These are phyloP conservation scores for Lithobates sylvaticus DNA, from an alignment of 2,797 vertebrate species.

Conservation along the genomic window DNA sequence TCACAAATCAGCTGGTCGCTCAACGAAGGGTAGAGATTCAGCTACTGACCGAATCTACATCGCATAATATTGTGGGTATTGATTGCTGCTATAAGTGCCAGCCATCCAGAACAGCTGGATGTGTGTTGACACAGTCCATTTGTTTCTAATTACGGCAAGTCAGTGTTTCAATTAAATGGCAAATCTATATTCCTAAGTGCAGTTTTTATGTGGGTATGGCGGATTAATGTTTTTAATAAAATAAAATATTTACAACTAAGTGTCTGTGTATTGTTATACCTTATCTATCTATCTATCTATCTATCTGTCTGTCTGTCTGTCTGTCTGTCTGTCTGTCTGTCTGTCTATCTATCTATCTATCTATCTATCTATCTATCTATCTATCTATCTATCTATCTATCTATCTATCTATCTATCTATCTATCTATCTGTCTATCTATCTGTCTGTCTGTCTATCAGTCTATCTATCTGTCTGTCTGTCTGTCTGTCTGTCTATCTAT, in stretches of 20 bases:
- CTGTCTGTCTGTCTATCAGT: no score
- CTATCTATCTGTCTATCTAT: no score
- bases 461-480: no score
- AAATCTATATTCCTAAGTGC: slow-evolving; percentile 40
- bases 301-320: no score
- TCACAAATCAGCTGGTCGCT: slow-evolving; percentile 7
- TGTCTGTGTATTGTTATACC: background rate
- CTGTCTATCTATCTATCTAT: no score
- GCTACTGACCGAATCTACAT: background rate
- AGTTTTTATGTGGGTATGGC: slow-evolving; percentile 23
- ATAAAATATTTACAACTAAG: background rate
- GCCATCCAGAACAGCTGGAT: slow-evolving; percentile 19
- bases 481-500: no score
- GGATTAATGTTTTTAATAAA: slow-evolving; percentile 1
- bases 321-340: no score
- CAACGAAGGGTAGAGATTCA: slow-evolving; percentile 9
- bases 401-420: no score
- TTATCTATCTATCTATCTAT: no score
- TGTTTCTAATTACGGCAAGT: slow-evolving; percentile 37
- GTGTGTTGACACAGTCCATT: slow-evolving; percentile 32
- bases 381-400: no score
- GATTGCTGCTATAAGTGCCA: slow-evolving; percentile 14
- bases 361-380: no score
- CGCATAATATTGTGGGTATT: slow-evolving; percentile 26
- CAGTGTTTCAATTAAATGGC: slow-evolving; percentile 33